Conservation (phyloP, 2,797 vertebrate genomes). For the Notoglanidium macrostoma region DNA sequence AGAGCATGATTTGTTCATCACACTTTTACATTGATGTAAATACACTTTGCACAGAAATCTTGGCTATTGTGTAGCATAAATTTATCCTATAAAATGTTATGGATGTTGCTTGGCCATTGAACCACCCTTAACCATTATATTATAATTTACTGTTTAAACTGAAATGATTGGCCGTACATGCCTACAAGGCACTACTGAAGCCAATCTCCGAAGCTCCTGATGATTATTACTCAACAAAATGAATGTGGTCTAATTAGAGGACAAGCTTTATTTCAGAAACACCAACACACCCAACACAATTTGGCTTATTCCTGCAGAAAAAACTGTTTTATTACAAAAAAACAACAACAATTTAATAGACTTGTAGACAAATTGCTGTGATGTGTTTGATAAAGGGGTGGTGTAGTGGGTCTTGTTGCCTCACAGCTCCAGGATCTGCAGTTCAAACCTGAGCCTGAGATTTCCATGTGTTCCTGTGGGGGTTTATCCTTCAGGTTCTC, state of each 20-base stretch:
- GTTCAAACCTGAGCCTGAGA: background rate
- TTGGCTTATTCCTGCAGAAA: background rate
- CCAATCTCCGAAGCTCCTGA: background rate
- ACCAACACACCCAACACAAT: background rate
- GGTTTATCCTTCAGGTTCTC: background rate
- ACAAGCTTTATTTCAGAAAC: background rate
- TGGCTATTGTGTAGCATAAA: too few species aligned
- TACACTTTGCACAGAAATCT: too few species aligned
- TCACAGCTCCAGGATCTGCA: background rate
- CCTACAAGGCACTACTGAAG: background rate
- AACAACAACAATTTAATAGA: background rate
- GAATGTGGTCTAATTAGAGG: background rate
- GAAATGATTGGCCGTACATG: background rate
- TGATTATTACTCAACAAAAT: background rate
- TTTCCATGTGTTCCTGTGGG: background rate
- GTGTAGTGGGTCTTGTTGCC: background rate
- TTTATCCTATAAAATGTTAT: too few species aligned
- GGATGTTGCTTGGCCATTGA: too few species aligned
- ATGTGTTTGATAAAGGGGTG: background rate
- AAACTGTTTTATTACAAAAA: background rate
- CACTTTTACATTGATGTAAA: too few species aligned
- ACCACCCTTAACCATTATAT: too few species aligned
- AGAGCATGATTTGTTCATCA: too few species aligned
- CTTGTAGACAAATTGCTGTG: background rate
- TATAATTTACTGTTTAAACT: background rate